Conservation (phyloP, 2,797 vertebrate genomes). For the Cuculus canorus region DNA sequence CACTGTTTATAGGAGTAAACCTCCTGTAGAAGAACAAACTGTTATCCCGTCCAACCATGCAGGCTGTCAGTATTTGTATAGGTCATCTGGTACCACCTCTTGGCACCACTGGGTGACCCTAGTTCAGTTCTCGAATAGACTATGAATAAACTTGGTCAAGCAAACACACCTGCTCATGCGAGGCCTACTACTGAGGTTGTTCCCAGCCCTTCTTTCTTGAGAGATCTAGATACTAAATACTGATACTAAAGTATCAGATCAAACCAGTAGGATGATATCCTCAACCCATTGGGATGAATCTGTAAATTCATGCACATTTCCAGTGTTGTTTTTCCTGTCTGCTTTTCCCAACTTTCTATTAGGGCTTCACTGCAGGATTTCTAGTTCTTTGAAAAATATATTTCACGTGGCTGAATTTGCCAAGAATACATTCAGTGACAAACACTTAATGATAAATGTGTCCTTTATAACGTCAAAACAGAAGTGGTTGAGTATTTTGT, state of each 20-base stretch:
- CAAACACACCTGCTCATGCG: accelerated
- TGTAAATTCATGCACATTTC: neutral
- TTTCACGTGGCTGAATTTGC: neutral
- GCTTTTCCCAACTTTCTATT: neutral
- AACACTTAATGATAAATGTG: neutral
- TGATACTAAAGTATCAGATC: neutral
- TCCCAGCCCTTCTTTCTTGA: neutral
- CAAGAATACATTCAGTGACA: neutral
- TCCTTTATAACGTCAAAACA: neutral
- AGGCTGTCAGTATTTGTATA: neutral
- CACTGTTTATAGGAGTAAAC: neutral
- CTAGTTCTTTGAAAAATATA: neutral
- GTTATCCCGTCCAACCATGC: neutral
- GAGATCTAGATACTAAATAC: neutral
- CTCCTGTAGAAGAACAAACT: neutral
- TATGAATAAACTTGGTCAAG: neutral
- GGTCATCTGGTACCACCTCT: neutral
- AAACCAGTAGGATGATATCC: neutral
- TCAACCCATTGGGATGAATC: neutral
- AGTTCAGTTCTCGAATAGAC: neutral
- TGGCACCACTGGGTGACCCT: neutral
- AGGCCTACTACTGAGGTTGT: neutral
- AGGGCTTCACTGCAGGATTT: neutral
- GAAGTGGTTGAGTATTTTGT: neutral
- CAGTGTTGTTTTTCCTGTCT: neutral